phyloP scores from a whole-genome alignment of 30 jellyfish, hydroid and myxozoan species.

The Aurelia aurita region DNA sequence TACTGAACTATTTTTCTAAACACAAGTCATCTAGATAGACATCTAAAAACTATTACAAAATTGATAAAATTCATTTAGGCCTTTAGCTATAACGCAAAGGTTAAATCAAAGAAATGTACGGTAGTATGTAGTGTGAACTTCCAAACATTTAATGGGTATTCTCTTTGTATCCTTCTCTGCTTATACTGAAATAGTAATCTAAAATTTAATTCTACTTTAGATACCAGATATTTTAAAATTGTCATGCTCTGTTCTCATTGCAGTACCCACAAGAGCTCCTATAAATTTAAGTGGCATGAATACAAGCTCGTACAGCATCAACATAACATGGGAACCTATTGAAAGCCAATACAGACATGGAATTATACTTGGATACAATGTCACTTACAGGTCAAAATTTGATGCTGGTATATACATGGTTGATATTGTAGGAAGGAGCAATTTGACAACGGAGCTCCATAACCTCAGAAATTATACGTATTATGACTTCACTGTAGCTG shows the following conservation, averaged over 20 bases:
- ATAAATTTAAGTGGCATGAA: slow-evolving; percentile 6
- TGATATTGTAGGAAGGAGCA: slow-evolving; percentile 19
- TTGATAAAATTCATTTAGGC: no score
- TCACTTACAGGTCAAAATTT: background rate
- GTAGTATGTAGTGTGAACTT: no score
- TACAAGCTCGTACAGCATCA: slow-evolving; percentile 44
- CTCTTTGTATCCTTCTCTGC: no score
- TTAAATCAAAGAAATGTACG: no score
- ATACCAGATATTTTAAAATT: no score
- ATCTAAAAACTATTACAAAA: no score
- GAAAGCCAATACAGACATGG: slow-evolving; percentile 33
- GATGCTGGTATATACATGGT: background rate
- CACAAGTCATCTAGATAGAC: no score
- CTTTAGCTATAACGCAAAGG: no score
- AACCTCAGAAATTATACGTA: slow-evolving; percentile 15
- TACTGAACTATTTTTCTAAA: no score
- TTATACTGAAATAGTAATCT: no score
- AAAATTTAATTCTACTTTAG: no score
- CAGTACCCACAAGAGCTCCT: slow-evolving; percentile 41
- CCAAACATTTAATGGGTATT: no score
- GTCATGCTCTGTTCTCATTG: background rate
- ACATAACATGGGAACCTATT: slow-evolving; percentile 33
- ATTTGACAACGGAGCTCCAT: slow-evolving; percentile 4
- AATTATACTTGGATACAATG: slow-evolving; percentile 23
- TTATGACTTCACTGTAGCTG: slow-evolving; percentile 15